Conservation (phyloP, 2,113 vertebrate species). For the Heteronetta atricapilla region DNA sequence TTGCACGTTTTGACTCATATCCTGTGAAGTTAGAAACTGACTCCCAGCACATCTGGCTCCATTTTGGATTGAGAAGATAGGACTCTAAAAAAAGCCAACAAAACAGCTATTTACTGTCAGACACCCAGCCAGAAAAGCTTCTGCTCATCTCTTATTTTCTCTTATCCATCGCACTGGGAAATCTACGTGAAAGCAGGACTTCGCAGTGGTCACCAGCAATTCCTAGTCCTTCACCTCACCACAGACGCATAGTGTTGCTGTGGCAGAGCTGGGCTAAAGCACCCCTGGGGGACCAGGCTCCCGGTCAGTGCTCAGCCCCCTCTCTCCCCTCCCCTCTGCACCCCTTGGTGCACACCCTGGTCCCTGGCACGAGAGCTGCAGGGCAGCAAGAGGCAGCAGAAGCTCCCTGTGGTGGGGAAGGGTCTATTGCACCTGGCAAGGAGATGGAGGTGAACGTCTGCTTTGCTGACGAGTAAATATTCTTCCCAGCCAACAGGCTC, state of each 20-base stretch:
- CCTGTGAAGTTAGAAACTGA: neutral
- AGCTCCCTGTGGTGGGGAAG: fast-evolving
- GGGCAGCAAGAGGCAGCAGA: neutral
- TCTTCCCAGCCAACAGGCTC: neutral
- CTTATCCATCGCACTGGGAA: neutral
- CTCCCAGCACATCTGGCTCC: neutral
- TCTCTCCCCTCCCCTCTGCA: neutral
- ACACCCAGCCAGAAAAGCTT: neutral
- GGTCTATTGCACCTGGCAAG: neutral
- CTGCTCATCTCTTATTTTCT: neutral
- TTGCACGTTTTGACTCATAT: neutral
- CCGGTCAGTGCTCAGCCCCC: neutral
- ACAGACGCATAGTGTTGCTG: neutral
- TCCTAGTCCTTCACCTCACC: neutral
- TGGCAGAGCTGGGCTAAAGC: neutral
- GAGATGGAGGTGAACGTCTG: neutral
- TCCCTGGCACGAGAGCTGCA: neutral
- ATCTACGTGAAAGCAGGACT: neutral
- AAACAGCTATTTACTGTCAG: neutral
- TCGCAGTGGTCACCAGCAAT: neutral
- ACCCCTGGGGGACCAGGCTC: neutral
- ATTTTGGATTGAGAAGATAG: neutral
- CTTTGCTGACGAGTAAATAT: neutral
- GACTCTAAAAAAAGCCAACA: neutral
- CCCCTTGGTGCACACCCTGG: neutral